Conservation (phyloP, 2,113 vertebrate species). For the Otis tarda region DNA sequence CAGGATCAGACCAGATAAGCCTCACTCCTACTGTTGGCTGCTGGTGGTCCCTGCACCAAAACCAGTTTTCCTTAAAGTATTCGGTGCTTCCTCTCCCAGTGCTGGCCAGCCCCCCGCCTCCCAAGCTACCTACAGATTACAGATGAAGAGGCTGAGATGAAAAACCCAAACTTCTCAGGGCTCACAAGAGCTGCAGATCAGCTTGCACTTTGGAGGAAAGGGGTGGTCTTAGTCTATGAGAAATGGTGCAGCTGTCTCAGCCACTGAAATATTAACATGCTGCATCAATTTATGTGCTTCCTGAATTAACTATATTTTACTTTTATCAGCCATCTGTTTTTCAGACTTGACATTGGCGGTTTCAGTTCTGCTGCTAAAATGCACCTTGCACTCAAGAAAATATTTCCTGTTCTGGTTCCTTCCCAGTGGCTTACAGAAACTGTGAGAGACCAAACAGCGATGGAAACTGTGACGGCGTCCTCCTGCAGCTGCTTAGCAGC, state of each 20-base stretch:
- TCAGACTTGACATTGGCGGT: not conserved
- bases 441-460: rapidly evolving
- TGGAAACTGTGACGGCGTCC: not conserved
- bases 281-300: conserved; percentile 13
- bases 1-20: not conserved
- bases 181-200: not conserved
- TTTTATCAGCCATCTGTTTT: conserved; percentile 38
- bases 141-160: not conserved
- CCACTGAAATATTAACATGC: not conserved
- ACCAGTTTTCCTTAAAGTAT: not conserved
- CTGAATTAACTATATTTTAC: not conserved
- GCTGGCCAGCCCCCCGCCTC: not conserved
- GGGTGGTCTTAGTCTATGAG: not conserved
- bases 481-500: not conserved
- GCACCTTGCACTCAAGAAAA: conserved; percentile 5
- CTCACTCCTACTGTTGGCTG: not conserved
- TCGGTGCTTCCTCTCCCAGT: not conserved
- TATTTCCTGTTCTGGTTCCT: conserved; percentile 44
- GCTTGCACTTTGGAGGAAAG: not conserved
- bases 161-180: rapidly evolving
- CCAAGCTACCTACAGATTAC: not conserved
- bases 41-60: not conserved
- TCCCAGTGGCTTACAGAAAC: not conserved
- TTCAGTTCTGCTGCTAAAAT: conserved; percentile 39
- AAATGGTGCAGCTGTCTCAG: not conserved